Evolutionary conservation across 2,113 vertebrate genomes (phyloP).

Genomic region (Elephantulus edwardii): DNA sequence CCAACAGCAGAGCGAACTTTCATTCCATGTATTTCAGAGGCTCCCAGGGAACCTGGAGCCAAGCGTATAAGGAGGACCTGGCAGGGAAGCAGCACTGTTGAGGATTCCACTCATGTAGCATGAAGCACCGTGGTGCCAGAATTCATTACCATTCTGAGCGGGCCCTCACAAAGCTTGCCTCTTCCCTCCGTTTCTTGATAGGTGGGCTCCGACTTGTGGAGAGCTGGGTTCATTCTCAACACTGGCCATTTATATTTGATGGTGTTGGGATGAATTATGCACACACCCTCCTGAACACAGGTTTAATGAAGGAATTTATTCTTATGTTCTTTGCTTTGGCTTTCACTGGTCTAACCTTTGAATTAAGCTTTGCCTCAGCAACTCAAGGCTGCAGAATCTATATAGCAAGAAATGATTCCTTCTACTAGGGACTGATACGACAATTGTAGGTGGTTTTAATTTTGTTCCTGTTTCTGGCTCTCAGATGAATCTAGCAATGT

Average conservation of each 20-base stretch:
- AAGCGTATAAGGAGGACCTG: slow-evolving; percentile 51
- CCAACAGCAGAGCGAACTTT: neutral
- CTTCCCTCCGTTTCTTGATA: neutral
- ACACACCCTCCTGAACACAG: slow-evolving; percentile 89
- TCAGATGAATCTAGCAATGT: neutral
- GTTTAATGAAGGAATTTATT: slow-evolving; percentile 92
- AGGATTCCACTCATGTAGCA: neutral
- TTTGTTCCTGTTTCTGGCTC: neutral
- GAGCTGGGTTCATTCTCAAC: slow-evolving; percentile 39
- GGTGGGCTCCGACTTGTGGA: neutral
- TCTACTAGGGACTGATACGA: neutral
- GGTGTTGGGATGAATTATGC: slow-evolving; percentile 93
- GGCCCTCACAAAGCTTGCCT: neutral
- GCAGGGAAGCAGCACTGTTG: neutral
- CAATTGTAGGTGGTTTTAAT: neutral
- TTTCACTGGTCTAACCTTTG: slow-evolving; percentile 85
- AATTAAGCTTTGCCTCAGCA: slow-evolving; percentile 85
- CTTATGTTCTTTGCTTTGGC: slow-evolving; percentile 60
- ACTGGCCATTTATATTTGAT: slow-evolving; percentile 93
- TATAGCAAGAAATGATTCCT: slow-evolving; percentile 63
- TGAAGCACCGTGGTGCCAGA: neutral
- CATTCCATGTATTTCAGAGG: neutral
- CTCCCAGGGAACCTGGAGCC: neutral
- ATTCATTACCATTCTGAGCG: neutral
- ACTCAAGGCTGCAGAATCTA: slow-evolving; percentile 55